Percentiles rank a stretch among this genome's conserved stretches.
These are phyloP conservation scores for Molorchus minor DNA, from an alignment of 2,888 invertebrate genomes.

Conservation along the genomic window DNA sequence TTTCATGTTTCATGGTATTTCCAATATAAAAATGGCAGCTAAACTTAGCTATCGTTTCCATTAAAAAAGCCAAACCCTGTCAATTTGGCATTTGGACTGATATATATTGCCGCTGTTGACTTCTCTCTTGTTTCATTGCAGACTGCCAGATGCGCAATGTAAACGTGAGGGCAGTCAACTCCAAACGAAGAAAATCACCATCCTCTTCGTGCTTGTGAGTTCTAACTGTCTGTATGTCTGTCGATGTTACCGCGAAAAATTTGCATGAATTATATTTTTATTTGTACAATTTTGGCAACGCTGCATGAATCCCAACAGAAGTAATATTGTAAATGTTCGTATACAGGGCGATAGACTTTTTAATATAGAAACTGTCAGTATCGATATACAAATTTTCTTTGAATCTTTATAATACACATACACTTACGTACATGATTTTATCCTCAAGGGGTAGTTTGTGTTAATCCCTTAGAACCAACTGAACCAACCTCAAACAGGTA, in stretches of 20 bases:
- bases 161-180: slow-evolving; percentile 77
- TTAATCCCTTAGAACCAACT: too few species aligned
- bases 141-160: slow-evolving; percentile 80
- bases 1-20: too few species aligned
- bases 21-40: background rate
- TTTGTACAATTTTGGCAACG: slow-evolving; percentile 6
- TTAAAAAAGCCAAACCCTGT: background rate
- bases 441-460: too few species aligned
- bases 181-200: slow-evolving; percentile 73
- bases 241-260: slow-evolving; percentile 50
- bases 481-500: too few species aligned
- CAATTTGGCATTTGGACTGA: slow-evolving; percentile 17
- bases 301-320: background rate
- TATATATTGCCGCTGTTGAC: slow-evolving; percentile 60
- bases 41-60: background rate
- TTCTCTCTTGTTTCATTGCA: slow-evolving; percentile 76
- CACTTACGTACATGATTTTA: too few species aligned
- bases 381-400: too few species aligned
- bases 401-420: too few species aligned
- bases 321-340: too few species aligned
- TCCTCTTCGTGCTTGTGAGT: slow-evolving; percentile 74
- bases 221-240: slow-evolving; percentile 63
- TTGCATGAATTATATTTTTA: slow-evolving; percentile 40
- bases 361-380: too few species aligned
- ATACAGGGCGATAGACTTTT: too few species aligned